Percentiles rank a stretch among this genome's conserved stretches.
Conservation (phyloP, 2,888 invertebrate species). For the Trachelus stipa region DNA sequence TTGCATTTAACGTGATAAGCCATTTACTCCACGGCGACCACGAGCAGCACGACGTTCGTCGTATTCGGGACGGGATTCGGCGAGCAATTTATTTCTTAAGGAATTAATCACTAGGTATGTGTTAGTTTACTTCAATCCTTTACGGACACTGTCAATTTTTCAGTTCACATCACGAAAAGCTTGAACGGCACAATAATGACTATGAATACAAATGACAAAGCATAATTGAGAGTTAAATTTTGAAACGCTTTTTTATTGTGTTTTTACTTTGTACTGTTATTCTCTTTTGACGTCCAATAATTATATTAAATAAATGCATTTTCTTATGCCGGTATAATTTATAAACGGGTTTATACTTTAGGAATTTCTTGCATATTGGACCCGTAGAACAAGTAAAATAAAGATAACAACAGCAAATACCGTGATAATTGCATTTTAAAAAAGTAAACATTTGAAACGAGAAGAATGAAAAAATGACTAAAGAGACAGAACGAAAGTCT, state of each 20-base stretch:
- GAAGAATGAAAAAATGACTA: background rate
- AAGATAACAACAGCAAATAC: slow-evolving; percentile 33
- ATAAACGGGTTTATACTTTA: background rate
- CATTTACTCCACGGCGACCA: background rate
- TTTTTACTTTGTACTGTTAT: background rate
- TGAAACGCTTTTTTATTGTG: background rate
- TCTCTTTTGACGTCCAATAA: too few species aligned
- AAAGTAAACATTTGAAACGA: background rate
- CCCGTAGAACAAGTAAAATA: slow-evolving; percentile 22
- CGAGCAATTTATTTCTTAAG: background rate
- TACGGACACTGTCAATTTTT: background rate
- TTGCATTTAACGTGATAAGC: background rate
- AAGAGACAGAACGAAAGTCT: background rate
- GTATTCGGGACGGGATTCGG: background rate
- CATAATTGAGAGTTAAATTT: background rate
- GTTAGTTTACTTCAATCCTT: background rate
- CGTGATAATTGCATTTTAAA: slow-evolving; percentile 8
- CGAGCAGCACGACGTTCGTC: background rate
- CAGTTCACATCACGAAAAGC: background rate
- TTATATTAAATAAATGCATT: background rate
- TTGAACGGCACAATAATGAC: background rate
- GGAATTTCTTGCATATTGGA: slow-evolving; percentile 13
- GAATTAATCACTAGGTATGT: background rate
- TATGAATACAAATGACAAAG: background rate
- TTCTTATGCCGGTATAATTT: background rate